phyloP scores from a whole-genome alignment of 2,797 vertebrate species.

The Valencia hispanica region DNA sequence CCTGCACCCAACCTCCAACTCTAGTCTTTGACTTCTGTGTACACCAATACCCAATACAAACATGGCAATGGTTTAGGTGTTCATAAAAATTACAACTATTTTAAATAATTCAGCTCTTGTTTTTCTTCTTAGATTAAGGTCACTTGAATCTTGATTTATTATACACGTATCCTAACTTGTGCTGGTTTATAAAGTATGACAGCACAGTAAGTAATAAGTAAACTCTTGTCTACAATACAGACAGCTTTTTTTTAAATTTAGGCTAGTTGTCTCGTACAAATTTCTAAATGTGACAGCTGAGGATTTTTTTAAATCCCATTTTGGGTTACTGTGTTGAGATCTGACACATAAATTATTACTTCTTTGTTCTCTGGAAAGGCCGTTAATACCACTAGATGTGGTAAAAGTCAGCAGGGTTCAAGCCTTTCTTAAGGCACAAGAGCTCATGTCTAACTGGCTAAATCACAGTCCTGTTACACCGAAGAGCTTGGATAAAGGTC shows the following conservation, averaged over 20 bases:
- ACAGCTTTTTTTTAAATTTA: conserved; percentile 7
- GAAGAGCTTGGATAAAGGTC: conserved; percentile 50
- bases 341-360: conserved; percentile 11
- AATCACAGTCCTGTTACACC: conserved; percentile 19
- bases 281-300: conserved; percentile 5
- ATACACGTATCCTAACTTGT: conserved; percentile 4
- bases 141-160: not conserved
- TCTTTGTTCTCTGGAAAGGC: conserved; percentile 11
- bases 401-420: conserved; percentile 16
- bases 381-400: conserved; percentile 11
- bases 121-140: not conserved
- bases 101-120: not conserved
- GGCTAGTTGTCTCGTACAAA: not conserved
- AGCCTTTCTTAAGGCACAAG: conserved; percentile 7
- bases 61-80: not conserved
- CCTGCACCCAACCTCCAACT: not conserved
- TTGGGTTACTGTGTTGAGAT: not conserved
- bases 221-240: conserved; percentile 12
- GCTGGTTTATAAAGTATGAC: conserved; percentile 25
- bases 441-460: conserved; percentile 2
- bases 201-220: not conserved
- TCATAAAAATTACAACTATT: not conserved
- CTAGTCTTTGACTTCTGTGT: not conserved
- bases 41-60: not conserved
- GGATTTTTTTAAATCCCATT: not conserved